Conservation (phyloP, 2,113 vertebrate genomes). For the Tragelaphus strepsiceros region DNA sequence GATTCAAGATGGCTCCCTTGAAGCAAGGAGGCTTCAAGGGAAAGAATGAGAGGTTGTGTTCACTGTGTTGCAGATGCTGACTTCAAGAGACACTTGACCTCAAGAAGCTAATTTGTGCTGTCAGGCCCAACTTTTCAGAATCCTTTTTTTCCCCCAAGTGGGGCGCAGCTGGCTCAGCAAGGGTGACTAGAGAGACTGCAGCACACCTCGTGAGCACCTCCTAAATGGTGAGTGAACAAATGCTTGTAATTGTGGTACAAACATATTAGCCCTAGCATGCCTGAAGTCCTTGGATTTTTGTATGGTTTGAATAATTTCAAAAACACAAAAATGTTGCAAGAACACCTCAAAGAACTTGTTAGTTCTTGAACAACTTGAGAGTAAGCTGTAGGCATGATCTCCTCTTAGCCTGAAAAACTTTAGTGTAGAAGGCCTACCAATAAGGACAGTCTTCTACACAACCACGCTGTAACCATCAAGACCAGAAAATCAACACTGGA, state of each 20-base stretch:
- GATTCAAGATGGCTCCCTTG: background rate
- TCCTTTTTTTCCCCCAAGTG: background rate
- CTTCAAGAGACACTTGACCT: background rate
- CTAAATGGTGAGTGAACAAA: background rate
- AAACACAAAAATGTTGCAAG: background rate
- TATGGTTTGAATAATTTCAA: background rate
- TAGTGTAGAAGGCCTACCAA: background rate
- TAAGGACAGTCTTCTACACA: background rate
- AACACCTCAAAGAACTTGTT: background rate
- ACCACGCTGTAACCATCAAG: background rate
- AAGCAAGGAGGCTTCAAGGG: background rate
- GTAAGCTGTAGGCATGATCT: background rate
- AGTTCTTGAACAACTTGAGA: background rate
- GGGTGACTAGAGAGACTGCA: background rate
- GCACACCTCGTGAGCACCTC: accelerated
- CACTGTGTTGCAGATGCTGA: background rate
- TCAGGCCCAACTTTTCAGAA: background rate
- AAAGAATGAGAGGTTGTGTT: background rate
- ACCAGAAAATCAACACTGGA: background rate
- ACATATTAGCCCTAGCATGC: background rate
- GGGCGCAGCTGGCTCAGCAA: background rate
- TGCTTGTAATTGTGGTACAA: background rate
- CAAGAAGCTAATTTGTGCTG: background rate
- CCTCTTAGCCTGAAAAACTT: background rate
- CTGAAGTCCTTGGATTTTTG: background rate